phyloP scores from a whole-genome alignment of 1,140 invertebrate species.

The Calliphora vicina region DNA sequence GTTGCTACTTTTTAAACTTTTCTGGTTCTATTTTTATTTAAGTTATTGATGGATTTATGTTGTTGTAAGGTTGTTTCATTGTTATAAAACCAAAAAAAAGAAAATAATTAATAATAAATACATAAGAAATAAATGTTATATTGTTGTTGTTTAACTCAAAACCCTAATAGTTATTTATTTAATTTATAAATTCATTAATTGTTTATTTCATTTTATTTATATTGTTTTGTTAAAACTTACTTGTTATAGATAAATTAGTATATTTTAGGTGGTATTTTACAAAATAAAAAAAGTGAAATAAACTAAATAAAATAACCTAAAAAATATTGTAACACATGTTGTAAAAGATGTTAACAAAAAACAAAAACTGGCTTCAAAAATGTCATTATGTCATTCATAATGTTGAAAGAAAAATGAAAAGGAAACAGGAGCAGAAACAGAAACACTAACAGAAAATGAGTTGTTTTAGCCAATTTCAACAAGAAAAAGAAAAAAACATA shows the following conservation, averaged over 20 bases:
- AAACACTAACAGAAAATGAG: background rate
- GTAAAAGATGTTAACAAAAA: background rate
- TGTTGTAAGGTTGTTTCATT: background rate
- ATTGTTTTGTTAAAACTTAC: background rate
- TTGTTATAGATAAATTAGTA: background rate
- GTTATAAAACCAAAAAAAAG: background rate
- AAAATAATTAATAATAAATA: background rate
- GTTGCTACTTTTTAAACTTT: background rate
- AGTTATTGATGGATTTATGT: conserved; percentile 4
- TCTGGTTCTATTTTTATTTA: background rate
- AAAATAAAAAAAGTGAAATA: background rate
- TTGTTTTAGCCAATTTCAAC: background rate
- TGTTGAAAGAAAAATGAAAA: background rate
- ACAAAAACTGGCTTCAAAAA: background rate
- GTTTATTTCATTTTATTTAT: background rate
- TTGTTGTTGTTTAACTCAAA: conserved; percentile 15
- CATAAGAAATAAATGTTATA: background rate
- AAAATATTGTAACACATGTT: background rate
- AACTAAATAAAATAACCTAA: background rate
- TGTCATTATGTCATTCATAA: background rate
- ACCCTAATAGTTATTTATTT: background rate
- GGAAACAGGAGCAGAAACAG: background rate
- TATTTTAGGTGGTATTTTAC: background rate
- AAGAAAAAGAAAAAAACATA: too few species aligned
- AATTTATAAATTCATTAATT: background rate